Percentiles rank a stretch among this genome's conserved stretches.
Evolutionary conservation across 2,797 vertebrate species (phyloP).

Genomic region (Pangasius larnaudii): DNA sequence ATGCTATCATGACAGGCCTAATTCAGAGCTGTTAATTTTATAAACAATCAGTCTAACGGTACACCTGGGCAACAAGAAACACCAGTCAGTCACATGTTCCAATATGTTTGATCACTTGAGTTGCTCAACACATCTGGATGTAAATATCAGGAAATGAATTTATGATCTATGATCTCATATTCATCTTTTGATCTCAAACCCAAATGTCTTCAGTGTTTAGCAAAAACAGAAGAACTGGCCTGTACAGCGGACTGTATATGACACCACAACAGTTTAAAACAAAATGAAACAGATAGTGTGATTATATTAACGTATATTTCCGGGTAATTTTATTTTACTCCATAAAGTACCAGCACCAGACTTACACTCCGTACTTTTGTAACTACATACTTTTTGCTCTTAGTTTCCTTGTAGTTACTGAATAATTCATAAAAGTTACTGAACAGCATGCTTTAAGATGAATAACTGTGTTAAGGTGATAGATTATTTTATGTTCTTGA

Average conservation of each 20-base stretch:
- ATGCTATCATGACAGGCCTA: no score
- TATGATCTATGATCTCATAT: not conserved
- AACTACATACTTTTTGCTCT: not conserved
- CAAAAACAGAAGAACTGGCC: not conserved
- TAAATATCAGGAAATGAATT: not conserved
- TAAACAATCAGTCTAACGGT: not conserved
- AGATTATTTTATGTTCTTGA: not conserved
- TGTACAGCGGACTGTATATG: not conserved
- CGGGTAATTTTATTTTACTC: not conserved
- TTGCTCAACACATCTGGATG: not conserved
- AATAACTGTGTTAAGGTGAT: not conserved
- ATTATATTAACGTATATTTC: not conserved
- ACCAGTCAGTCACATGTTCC: not conserved
- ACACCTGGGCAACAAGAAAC: not conserved
- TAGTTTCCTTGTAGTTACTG: not conserved
- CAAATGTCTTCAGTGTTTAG: not conserved
- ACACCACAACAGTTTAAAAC: no score
- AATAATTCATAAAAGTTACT: not conserved
- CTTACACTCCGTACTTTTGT: not conserved
- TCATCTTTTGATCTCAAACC: not conserved
- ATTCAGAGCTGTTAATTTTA: not conserved
- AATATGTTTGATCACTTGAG: not conserved
- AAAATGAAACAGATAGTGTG: not conserved
- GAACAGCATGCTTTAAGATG: not conserved
- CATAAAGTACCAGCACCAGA: not conserved